Evolutionary conservation across 2,113 vertebrate species (phyloP).

Genomic region (Raja brachyura): DNA sequence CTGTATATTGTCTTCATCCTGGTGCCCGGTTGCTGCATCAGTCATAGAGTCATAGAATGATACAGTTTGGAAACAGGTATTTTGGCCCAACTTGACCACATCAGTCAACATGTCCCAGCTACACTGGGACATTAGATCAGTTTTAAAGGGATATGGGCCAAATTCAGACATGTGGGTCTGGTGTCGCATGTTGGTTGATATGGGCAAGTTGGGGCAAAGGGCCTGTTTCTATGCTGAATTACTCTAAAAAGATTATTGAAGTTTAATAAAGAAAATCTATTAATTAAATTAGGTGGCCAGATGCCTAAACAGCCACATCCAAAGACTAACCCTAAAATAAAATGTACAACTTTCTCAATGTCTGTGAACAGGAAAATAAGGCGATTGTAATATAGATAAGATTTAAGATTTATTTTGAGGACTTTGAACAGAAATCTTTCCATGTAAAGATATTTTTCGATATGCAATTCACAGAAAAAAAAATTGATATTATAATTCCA

Average conservation of each 20-base stretch:
- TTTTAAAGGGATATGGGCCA: too few species aligned
- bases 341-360: background rate
- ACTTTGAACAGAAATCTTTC: background rate
- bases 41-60: too few species aligned
- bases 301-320: background rate
- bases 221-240: too few species aligned
- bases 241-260: too few species aligned
- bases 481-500: background rate
- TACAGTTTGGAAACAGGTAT: too few species aligned
- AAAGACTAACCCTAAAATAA: background rate
- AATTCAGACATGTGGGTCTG: too few species aligned
- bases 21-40: background rate
- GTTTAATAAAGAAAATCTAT: too few species aligned
- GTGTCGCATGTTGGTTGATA: too few species aligned
- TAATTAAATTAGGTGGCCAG: background rate
- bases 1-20: background rate
- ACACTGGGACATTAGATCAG: too few species aligned
- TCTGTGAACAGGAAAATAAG: background rate
- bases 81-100: too few species aligned
- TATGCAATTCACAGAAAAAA: background rate
- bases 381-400: background rate
- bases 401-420: background rate
- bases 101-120: too few species aligned
- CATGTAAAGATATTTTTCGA: background rate
- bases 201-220: too few species aligned